Percentiles rank a stretch among this genome's conserved stretches.
Evolutionary conservation across 1,140 invertebrate species (phyloP).

Genomic region (Plutomurus gul): DNA sequence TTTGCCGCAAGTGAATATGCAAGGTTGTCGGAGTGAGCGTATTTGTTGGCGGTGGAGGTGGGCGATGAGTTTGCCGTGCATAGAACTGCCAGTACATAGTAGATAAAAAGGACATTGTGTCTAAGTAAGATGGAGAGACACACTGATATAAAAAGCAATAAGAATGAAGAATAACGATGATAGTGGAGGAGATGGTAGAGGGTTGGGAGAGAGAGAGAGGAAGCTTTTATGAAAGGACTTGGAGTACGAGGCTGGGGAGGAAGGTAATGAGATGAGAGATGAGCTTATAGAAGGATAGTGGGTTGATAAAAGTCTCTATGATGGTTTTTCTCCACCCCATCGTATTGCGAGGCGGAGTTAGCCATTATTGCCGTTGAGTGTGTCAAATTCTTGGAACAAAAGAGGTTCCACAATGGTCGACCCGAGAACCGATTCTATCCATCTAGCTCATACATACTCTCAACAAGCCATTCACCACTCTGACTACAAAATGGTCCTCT

Average conservation of each 20-base stretch:
- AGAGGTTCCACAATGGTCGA: slow-evolving; percentile 44
- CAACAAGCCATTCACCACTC: not conserved
- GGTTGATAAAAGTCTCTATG: slow-evolving; percentile 39
- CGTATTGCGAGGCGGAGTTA: slow-evolving; percentile 52
- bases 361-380: slow-evolving; percentile 54
- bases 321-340: slow-evolving; percentile 49
- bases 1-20: too few species aligned
- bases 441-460: slow-evolving; percentile 8
- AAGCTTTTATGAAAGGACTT: not conserved
- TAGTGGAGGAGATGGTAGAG: not conserved
- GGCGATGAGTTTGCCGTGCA: not conserved
- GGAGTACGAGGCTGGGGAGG: not conserved
- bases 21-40: too few species aligned
- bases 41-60: too few species aligned
- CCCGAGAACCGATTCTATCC: not conserved
- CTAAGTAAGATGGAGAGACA: not conserved
- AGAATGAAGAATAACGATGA: not conserved
- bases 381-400: slow-evolving; percentile 54
- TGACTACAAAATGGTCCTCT: slow-evolving; percentile 10
- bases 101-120: not conserved
- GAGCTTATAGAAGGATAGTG: slow-evolving; percentile 41
- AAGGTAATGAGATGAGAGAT: slow-evolving; percentile 49
- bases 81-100: not conserved
- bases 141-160: not conserved
- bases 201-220: not conserved